Evolutionary conservation across 2,888 invertebrate species (phyloP).

Genomic region (Formica aserva): DNA sequence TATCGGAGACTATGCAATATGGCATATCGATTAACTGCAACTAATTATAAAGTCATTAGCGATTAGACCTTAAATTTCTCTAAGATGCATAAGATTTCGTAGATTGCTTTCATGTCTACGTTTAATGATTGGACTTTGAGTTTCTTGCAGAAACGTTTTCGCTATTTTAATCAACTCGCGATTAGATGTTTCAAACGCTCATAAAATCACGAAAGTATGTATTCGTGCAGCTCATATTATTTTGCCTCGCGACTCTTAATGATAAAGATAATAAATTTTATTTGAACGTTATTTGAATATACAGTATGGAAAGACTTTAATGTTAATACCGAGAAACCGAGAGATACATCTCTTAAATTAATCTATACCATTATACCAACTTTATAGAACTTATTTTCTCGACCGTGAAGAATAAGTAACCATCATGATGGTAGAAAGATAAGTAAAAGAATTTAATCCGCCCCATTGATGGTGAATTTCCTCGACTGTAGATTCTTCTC

Average conservation of each 20-base stretch:
- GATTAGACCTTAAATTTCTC: constrained; percentile 14
- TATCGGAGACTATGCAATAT: constrained; percentile 32
- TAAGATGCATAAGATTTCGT: not conserved
- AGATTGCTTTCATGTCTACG: not conserved
- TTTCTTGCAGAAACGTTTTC: not conserved
- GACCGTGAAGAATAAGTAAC: not conserved
- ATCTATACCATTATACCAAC: not conserved
- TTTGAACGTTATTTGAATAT: not conserved
- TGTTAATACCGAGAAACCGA: not conserved
- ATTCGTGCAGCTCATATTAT: constrained; percentile 1
- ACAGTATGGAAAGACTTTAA: not conserved
- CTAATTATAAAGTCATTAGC: constrained; percentile 46
- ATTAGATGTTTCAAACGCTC: constrained; percentile 27
- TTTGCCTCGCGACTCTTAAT: not conserved
- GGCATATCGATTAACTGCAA: constrained; percentile 33
- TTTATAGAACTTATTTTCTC: not conserved
- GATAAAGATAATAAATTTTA: constrained; percentile 24
- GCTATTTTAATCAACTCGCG: constrained; percentile 1
- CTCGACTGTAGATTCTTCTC: not conserved
- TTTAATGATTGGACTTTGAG: not conserved
- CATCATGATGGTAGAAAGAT: not conserved
- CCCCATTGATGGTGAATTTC: not conserved
- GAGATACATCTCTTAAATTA: constrained; percentile 23
- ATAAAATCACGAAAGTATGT: not conserved
- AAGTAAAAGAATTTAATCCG: constrained; percentile 5